These are phyloP conservation scores for Myotis lucifugus DNA, from an alignment of 2,113 vertebrate species.

Conservation along the genomic window DNA sequence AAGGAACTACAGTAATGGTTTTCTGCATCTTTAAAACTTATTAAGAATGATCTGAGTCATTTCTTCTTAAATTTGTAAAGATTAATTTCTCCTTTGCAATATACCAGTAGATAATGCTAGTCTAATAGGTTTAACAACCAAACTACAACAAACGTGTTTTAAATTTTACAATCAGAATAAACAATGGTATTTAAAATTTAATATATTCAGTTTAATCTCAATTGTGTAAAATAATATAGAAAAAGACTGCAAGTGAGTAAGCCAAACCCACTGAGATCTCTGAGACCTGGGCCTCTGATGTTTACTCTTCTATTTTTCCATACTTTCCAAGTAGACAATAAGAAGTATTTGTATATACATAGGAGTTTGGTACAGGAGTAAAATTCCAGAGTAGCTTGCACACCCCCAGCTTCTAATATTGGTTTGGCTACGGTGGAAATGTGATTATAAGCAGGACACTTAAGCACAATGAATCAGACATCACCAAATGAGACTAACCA, in stretches of 20 bases:
- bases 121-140: neutral
- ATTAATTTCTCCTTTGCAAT: neutral
- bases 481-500: neutral
- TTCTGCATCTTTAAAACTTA: conserved; percentile 26
- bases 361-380: neutral
- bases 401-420: neutral
- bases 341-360: neutral
- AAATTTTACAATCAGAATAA: conserved; percentile 26
- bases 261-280: neutral
- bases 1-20: neutral
- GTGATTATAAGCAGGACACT: neutral
- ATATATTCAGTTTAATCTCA: neutral
- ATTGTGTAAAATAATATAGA: neutral
- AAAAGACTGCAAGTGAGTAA: neutral
- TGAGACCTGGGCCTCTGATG: neutral
- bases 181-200: neutral
- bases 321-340: neutral
- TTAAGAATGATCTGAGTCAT: neutral
- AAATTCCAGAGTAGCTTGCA: neutral
- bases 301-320: neutral
- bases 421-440: neutral
- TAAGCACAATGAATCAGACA: neutral
- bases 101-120: neutral
- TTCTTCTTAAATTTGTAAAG: neutral
- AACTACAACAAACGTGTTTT: neutral